phyloP scores from a whole-genome alignment of 2,113 vertebrate genomes.

The Syngnathoides biaculeatus region DNA sequence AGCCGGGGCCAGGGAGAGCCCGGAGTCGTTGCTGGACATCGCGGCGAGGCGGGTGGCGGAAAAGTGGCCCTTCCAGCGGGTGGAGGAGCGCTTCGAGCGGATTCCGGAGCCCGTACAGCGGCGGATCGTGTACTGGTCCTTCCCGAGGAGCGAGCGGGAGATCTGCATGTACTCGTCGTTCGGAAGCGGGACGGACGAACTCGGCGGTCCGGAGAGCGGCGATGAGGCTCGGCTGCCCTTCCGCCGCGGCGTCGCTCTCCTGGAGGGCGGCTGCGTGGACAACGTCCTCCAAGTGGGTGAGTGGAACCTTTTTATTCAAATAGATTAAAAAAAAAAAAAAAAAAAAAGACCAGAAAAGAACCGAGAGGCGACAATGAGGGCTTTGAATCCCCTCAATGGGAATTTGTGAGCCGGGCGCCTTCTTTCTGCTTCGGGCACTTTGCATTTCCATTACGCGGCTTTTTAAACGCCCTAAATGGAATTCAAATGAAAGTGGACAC shows the following conservation, averaged over 20 bases:
- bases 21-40: constrained; percentile 93
- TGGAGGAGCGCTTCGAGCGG: constrained; percentile 95
- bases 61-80: constrained; percentile 97
- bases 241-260: constrained; percentile 90
- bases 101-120: constrained; percentile 95
- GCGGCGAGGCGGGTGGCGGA: constrained; percentile 92
- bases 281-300: constrained; percentile 99
- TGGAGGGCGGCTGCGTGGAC: constrained; percentile 94
- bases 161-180: constrained; percentile 99
- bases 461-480: constrained; percentile 30
- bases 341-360: constrained; percentile 1
- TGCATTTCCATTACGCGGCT: constrained; percentile 38
- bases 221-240: constrained; percentile 93
- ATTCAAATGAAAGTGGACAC: constrained; percentile 23
- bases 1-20: constrained; percentile 80
- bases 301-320: constrained; percentile 43
- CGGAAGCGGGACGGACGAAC: constrained; percentile 87
- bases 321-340: neutral
- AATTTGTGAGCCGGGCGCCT: constrained; percentile 44
- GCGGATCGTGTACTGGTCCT: constrained; percentile 97
- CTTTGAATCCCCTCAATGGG: constrained; percentile 57
- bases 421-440: constrained; percentile 36
- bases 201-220: constrained; percentile 79
- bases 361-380: constrained; percentile 51
- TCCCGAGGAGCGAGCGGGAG: constrained; percentile 93